A percentile compares a stretch with the other conserved stretches of the same genome.
Evolutionary conservation across 2,113 vertebrate species (phyloP).

Genomic region (Thymallus thymallus): DNA sequence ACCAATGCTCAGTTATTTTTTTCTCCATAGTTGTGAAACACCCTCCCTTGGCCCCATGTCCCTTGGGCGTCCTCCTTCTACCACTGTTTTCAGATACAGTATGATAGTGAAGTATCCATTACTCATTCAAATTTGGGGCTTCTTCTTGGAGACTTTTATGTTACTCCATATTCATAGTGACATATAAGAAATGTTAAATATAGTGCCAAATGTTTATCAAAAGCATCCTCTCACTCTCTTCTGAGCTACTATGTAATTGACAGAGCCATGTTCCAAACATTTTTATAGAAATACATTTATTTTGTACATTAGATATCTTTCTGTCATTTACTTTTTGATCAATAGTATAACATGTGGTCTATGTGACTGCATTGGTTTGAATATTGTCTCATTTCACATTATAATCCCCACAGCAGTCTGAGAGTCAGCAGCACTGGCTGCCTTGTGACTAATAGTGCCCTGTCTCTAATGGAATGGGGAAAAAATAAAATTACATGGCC

Average conservation of each 20-base stretch:
- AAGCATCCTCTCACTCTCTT: neutral
- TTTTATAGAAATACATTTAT: neutral
- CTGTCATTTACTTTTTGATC: neutral
- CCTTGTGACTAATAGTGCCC: constrained; percentile 29
- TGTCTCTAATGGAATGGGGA: constrained; percentile 2
- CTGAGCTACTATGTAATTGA: neutral
- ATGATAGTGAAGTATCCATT: too few species aligned
- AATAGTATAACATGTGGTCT: constrained; percentile 4
- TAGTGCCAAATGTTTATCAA: too few species aligned
- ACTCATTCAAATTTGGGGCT: too few species aligned
- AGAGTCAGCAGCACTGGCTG: constrained; percentile 14
- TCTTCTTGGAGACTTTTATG: too few species aligned
- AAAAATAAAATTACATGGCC: neutral
- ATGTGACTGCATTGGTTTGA: constrained; percentile 10
- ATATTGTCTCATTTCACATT: constrained; percentile 18
- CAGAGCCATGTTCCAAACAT: neutral
- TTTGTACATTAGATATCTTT: neutral
- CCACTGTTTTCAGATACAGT: too few species aligned
- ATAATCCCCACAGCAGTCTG: constrained; percentile 18
- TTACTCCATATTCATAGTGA: too few species aligned
- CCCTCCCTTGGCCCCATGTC: too few species aligned
- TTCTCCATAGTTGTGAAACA: too few species aligned
- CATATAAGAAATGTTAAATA: too few species aligned
- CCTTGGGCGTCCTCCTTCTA: too few species aligned
- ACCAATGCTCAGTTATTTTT: too few species aligned